phyloP scores from a whole-genome alignment of 2,888 invertebrate species.

The Auanema freiburgensis region DNA sequence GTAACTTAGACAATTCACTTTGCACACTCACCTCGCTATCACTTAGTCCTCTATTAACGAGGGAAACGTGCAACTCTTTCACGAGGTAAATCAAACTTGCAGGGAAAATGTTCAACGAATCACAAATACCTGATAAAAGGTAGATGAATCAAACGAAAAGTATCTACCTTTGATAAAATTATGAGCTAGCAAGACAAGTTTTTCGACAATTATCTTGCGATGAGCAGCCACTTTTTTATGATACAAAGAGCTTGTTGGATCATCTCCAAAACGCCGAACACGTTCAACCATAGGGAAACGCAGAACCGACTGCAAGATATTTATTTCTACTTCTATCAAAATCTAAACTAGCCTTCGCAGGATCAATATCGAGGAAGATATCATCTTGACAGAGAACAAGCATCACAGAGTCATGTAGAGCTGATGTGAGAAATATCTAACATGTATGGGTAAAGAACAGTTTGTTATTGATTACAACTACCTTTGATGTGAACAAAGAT shows the following conservation, averaged over 20 bases:
- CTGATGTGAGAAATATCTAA: constrained; percentile 83
- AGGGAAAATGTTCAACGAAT: constrained; percentile 81
- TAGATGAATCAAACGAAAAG: neutral
- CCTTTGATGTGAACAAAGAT: constrained; percentile 82
- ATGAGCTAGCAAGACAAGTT: constrained; percentile 78
- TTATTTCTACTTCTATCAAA: neutral
- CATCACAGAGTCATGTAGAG: constrained; percentile 87
- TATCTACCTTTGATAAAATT: constrained; percentile 77
- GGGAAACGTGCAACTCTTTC: too few relatives aligned
- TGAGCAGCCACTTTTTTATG: constrained; percentile 77
- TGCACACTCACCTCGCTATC: constrained; percentile 18
- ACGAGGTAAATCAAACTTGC: constrained; percentile 77
- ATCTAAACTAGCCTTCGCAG: constrained; percentile 72
- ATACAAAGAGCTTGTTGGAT: constrained; percentile 73
- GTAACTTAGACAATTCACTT: constrained; percentile 3
- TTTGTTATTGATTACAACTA: constrained; percentile 14
- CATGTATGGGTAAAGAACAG: constrained; percentile 3
- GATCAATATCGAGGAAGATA: constrained; percentile 86
- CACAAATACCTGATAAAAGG: constrained; percentile 70
- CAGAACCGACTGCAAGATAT: constrained; percentile 73
- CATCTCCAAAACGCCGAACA: constrained; percentile 39
- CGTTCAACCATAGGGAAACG: constrained; percentile 73
- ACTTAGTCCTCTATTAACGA: constrained; percentile 26
- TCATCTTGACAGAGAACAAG: constrained; percentile 84
- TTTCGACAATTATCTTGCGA: constrained; percentile 73